phyloP scores from a whole-genome alignment of 2,797 vertebrate genomes.

The Bucorvus abyssinicus region DNA sequence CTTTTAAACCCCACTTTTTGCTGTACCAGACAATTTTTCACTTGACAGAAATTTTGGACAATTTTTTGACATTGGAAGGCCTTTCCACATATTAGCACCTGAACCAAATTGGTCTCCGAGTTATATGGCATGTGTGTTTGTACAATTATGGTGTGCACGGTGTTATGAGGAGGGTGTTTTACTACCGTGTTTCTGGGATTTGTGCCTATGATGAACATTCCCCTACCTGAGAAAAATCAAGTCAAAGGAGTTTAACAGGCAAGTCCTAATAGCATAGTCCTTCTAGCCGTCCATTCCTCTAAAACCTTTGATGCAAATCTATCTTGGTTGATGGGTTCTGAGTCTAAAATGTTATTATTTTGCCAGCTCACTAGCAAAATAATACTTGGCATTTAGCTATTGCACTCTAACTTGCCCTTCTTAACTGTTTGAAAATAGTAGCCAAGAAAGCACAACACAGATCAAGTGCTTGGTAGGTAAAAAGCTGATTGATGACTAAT shows the following conservation, averaged over 20 bases:
- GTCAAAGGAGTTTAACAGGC: background rate
- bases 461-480: background rate
- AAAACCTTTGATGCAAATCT: background rate
- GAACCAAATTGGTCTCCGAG: background rate
- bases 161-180: background rate
- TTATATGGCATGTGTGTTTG: background rate
- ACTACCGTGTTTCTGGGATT: background rate
- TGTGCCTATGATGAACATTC: background rate
- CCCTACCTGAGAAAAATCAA: background rate
- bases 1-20: background rate
- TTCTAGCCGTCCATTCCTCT: background rate
- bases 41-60: background rate
- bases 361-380: background rate
- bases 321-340: background rate
- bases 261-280: background rate
- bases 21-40: background rate
- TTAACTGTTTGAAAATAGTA: conserved; percentile 18
- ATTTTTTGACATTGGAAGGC: background rate
- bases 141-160: background rate
- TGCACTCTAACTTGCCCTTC: background rate
- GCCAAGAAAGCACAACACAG: background rate
- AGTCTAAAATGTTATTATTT: background rate
- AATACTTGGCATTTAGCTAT: background rate
- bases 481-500: background rate
- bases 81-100: background rate